A percentile compares a stretch with the other conserved stretches of the same genome.
Evolutionary conservation across 1,140 invertebrate genomes (phyloP).

Genomic region (Goniozus legneri): DNA sequence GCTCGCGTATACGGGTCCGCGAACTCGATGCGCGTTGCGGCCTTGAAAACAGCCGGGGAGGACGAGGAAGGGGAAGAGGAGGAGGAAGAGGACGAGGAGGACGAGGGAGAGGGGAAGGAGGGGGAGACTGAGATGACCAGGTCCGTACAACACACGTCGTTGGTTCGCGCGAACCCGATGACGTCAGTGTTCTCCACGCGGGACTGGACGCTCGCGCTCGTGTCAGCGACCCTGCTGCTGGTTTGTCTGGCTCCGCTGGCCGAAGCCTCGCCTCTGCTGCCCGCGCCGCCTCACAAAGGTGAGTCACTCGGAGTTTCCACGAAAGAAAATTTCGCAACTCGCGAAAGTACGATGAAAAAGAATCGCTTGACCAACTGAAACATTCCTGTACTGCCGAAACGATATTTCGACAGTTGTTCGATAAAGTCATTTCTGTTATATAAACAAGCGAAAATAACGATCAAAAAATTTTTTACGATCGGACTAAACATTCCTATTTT

Average conservation of each 20-base stretch:
- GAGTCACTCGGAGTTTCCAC: too few species aligned
- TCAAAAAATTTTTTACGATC: too few species aligned
- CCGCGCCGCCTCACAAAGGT: constrained; percentile 17
- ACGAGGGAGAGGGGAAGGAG: not conserved
- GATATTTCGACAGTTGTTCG: too few species aligned
- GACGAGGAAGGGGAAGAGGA: constrained; percentile 18
- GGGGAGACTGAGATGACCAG: not conserved
- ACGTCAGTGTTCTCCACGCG: constrained; percentile 4
- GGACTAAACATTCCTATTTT: too few species aligned
- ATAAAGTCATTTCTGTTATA: too few species aligned
- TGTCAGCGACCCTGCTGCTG: constrained; percentile 5
- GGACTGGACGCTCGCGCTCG: constrained; percentile 9
- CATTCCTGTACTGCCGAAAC: too few species aligned
- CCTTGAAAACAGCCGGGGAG: constrained; percentile 22
- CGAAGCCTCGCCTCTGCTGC: constrained; percentile 23
- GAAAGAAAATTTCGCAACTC: too few species aligned
- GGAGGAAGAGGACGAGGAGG: constrained; percentile 11
- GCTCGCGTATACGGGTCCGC: constrained; percentile 16
- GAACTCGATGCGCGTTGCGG: constrained; percentile 20
- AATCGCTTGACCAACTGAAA: too few species aligned
- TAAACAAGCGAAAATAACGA: too few species aligned
- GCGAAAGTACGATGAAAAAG: too few species aligned
- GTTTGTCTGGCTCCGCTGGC: constrained; percentile 13
- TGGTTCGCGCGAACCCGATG: constrained; percentile 17
- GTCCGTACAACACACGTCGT: constrained; percentile 1